Evolutionary conservation across 1,140 invertebrate species (phyloP), one percentile per base, ranked within the genome.

Genomic region (Daktulosphaira vitifoliae): DNA sequence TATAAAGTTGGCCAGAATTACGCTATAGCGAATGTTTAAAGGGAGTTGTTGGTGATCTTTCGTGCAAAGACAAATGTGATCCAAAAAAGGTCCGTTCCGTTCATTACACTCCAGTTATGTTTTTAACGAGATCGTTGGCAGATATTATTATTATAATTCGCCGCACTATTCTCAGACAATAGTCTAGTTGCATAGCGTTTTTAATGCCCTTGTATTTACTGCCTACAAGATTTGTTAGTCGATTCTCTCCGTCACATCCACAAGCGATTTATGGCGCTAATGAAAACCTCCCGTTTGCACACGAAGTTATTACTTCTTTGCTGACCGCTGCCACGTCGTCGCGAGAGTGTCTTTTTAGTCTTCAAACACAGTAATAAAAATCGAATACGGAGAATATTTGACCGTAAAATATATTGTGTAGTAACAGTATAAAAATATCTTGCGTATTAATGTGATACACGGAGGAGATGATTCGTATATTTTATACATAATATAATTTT

Each of bases 11-110:
- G n/a, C n/a, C n/a, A n/a, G n/a, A n/a, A n/a, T n/a, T n/a, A n/a
- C n/a, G n/a, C n/a, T n/a, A n/a, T n/a, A n/a, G n/a, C n/a, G n/a
- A n/a, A n/a, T n/a, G n/a, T 33, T 11, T 33, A 6, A 33, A 11
- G 29, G 11, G 29, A 33, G 29, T 15, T 29, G n/a, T n/a, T 8
- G 11, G 13, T 15, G 49, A 8, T n/a, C 26, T 38, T 54, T 54
- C 20, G 11, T 22, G 6, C 18, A 20, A 54, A 37, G 51, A 38
- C 20, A n/a, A 23, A 18, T 16, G 37, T 15, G 18, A 6, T 38
- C 33, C 20, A n/a, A 54, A 54, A 54, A 54, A 38, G 51, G 51
- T 54, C 18, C 13, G 51, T 39, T 54, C 51, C 33, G 33, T 54
- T 18, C 51, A 39, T 54, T 54, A 54, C 33, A 6, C 51, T 16